Conservation (phyloP, 2,888 invertebrate species). For the Lochmaea capreae region DNA sequence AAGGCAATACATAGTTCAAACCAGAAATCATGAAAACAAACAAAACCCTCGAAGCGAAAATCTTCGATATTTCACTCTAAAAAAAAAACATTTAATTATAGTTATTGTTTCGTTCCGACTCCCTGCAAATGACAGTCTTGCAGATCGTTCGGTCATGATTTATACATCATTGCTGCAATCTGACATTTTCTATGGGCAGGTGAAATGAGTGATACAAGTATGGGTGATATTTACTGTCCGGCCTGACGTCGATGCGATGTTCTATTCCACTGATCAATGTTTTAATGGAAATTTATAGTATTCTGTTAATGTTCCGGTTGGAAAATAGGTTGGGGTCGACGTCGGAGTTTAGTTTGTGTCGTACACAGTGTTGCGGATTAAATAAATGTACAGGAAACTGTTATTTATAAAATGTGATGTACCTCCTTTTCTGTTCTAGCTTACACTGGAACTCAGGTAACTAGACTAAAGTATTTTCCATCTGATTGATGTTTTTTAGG, state of each 20-base stretch:
- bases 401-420: no score
- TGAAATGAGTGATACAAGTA: constrained; percentile 29
- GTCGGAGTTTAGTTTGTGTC: not conserved
- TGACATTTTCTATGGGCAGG: constrained; percentile 40
- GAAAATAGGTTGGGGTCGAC: not conserved
- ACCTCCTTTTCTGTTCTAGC: no score
- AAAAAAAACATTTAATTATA: constrained; percentile 4
- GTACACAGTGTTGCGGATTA: not conserved
- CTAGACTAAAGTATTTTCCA: no score
- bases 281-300: constrained; percentile 7
- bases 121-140: constrained; percentile 19
- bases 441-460: no score
- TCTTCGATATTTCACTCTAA: not conserved
- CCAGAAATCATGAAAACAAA: constrained; percentile 5
- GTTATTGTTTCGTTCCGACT: constrained; percentile 1
- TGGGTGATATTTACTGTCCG: constrained; percentile 36
- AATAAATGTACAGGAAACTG: not conserved
- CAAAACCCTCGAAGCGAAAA: not conserved
- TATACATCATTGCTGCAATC: constrained; percentile 40
- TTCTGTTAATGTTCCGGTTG: constrained; percentile 1
- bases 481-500: no score
- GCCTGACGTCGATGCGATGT: constrained; percentile 28
- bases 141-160: constrained; percentile 36
- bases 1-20: not conserved
- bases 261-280: constrained; percentile 9